Evolutionary conservation across 2,888 invertebrate species (phyloP), one percentile per base, ranked within the genome.

Genomic region (Oegoconia quadripuncta): DNA sequence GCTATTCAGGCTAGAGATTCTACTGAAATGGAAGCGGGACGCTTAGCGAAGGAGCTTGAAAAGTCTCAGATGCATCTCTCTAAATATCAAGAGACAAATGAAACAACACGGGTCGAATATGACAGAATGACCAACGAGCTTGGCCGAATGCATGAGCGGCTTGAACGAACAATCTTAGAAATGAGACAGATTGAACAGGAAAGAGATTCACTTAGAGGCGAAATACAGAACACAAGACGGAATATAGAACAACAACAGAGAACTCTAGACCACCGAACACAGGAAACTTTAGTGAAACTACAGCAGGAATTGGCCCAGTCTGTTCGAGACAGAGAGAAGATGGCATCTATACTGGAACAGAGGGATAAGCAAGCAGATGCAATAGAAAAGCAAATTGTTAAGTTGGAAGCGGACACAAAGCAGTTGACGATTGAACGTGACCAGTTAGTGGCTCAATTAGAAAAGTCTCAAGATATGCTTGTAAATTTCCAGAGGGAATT

Each of bases 401-500:
- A 96, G 74, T 83, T 95, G 55, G 96, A 97, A 71, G 91, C 91
- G 1, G 96, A 97, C 50, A 91, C 95, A 39, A 95, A 95, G 62
- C 95, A 96, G 73, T 74, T 97, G 59, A 93, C 94, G 12, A 91
- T 94, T 49, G 97, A 97, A 72, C 76, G 95, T 33, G 96, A 97
- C 71, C 96, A 97, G 74, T 77, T 97, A 46, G 95, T 96, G 1
- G 91, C 93, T 49, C 97, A 97, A 72, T 74, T 97, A 66, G 96
- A 97, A 74, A 97, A 97, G 81, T 96, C 95, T 27, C 97, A 97
- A 73, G 96, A 96, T 56, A 96, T 97, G 92, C 83, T 97, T 41
- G 93, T 96, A 77, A 96, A 96, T 77, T 96, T 97, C 93, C 97
- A 96, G 73, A 93, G 96, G 69, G 96, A 97, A 68, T 74, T 97